Percentiles rank a stretch among this genome's conserved stretches.
Conservation (phyloP, 1,140 invertebrate species). For the Drosophila pallidifrons region DNA sequence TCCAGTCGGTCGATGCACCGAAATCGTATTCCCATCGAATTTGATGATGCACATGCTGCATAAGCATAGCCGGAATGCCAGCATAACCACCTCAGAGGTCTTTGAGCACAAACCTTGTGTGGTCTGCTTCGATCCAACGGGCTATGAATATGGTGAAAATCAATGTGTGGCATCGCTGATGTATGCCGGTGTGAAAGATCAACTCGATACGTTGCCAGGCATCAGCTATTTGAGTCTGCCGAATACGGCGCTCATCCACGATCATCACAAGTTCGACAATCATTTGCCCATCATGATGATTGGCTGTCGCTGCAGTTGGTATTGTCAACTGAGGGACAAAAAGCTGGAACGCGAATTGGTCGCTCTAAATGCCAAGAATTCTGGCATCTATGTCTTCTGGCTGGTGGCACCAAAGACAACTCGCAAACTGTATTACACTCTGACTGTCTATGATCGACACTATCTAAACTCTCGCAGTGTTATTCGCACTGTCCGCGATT, state of each 20-base stretch:
- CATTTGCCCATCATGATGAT: constrained; percentile 49
- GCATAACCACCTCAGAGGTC: neutral
- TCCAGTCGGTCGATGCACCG: constrained; percentile 34
- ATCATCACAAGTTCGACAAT: constrained; percentile 9
- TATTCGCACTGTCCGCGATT: constrained; percentile 38
- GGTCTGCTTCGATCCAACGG: constrained; percentile 25
- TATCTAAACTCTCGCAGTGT: constrained; percentile 48
- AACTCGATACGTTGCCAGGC: constrained; percentile 15
- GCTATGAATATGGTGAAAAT: neutral
- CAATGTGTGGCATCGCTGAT: constrained; percentile 38
- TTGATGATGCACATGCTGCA: constrained; percentile 47
- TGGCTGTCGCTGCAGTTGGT: constrained; percentile 45
- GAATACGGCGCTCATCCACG: constrained; percentile 27
- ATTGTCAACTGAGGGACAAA: constrained; percentile 42
- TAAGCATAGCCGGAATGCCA: neutral
- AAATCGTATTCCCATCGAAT: constrained; percentile 41
- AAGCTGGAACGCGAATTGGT: constrained; percentile 27
- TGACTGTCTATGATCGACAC: constrained; percentile 48
- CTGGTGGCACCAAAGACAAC: constrained; percentile 33
- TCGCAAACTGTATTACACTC: constrained; percentile 34
- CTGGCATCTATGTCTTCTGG: constrained; percentile 54
- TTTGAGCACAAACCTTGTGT: constrained; percentile 25
- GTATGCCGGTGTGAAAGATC: constrained; percentile 37
- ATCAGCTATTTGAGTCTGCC: constrained; percentile 9
- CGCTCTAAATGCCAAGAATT: neutral